Evolutionary conservation across 1,140 invertebrate species (phyloP).

Genomic region (Streblospio benedicti): DNA sequence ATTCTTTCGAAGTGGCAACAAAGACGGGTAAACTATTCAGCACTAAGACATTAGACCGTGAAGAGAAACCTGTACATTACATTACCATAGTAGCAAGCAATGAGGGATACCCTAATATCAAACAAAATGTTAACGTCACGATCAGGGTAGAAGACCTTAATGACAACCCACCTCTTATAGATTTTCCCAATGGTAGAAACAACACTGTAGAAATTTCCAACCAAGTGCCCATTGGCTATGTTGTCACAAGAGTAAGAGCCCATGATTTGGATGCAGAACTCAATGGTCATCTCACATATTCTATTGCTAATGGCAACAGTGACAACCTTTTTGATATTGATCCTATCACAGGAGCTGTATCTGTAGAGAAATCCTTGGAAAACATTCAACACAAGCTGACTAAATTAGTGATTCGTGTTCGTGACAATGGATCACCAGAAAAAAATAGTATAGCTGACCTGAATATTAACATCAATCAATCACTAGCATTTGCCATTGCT

Average conservation of each 20-base stretch:
- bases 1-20: conserved; percentile 19
- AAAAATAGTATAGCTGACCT: neutral
- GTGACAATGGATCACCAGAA: conserved; percentile 7
- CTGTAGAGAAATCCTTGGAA: neutral
- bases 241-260: conserved; percentile 12
- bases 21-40: conserved; percentile 6
- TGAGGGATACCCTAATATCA: conserved; percentile 11
- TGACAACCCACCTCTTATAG: conserved; percentile 12
- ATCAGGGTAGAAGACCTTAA: conserved; percentile 19
- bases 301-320: neutral
- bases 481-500: neutral
- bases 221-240: conserved; percentile 19
- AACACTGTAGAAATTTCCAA: conserved; percentile 25
- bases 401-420: conserved; percentile 1
- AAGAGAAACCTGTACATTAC: conserved; percentile 12
- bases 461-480: conserved; percentile 8
- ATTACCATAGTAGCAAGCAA: conserved; percentile 11
- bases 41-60: neutral
- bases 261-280: neutral
- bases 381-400: neutral
- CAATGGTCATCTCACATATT: neutral
- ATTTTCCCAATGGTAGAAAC: neutral
- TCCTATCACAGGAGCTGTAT: neutral
- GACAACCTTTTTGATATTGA: conserved; percentile 11
- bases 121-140: conserved; percentile 10